Conservation (phyloP, 2,888 invertebrate species). For the Brachylomia viminalis region DNA sequence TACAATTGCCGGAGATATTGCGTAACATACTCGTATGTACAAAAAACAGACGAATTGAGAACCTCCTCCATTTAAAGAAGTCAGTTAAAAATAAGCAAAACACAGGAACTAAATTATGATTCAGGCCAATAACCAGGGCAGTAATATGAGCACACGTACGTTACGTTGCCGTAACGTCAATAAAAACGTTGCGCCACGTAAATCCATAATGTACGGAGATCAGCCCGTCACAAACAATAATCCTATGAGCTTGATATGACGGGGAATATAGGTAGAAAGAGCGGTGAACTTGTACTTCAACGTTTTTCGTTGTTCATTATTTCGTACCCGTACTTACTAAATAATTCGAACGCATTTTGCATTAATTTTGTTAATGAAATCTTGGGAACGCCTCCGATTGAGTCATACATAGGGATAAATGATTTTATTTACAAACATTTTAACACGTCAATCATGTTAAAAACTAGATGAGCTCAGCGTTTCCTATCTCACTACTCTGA, state of each 20-base stretch:
- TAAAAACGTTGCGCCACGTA: conserved; percentile 73
- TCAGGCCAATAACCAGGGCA: conserved; percentile 36
- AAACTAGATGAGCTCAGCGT: no score
- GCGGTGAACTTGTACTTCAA: neutral
- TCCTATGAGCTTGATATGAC: conserved; percentile 64
- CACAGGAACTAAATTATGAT: conserved; percentile 12
- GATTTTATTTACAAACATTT: no score
- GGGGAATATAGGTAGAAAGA: conserved; percentile 4
- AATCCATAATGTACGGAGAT: conserved; percentile 74
- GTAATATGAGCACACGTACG: conserved; percentile 56
- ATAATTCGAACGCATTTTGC: neutral
- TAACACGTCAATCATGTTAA: no score
- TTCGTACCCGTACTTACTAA: neutral
- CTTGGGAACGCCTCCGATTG: neutral
- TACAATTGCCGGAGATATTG: no score
- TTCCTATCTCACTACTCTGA: no score
- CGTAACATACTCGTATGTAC: no score
- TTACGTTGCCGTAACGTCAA: conserved; percentile 65
- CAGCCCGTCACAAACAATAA: conserved; percentile 74
- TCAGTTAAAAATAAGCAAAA: conserved; percentile 3
- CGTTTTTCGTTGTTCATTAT: neutral
- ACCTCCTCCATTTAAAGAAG: no score
- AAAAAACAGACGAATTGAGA: no score
- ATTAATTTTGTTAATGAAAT: no score
- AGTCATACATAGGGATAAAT: neutral